These are phyloP conservation scores for Agrypnus murinus DNA, from an alignment of 2,888 invertebrate genomes.

Conservation along the genomic window DNA sequence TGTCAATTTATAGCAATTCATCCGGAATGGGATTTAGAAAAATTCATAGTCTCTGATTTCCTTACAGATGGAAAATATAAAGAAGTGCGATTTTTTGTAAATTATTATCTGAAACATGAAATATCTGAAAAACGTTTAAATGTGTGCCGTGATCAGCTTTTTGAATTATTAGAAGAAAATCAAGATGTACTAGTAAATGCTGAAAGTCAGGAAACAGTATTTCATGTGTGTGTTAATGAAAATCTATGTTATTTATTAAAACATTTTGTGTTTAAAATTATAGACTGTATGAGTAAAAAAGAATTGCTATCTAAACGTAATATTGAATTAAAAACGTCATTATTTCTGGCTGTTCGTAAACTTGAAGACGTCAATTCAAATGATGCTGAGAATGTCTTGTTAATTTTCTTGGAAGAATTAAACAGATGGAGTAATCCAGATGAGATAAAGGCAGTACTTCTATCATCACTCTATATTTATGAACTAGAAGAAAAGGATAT, in stretches of 20 bases:
- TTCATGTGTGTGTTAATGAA: constrained; percentile 38
- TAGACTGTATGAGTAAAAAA: background rate
- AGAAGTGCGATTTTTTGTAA: constrained; percentile 40
- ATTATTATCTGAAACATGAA: constrained; percentile 17
- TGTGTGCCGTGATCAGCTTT: constrained; percentile 12
- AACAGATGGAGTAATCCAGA: background rate
- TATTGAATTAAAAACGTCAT: constrained; percentile 27
- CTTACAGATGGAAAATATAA: constrained; percentile 21
- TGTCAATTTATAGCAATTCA: background rate
- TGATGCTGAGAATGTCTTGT: constrained; percentile 11
- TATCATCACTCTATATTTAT: constrained; percentile 33
- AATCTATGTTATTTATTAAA: constrained; percentile 29
- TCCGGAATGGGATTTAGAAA: constrained; percentile 24
- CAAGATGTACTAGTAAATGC: constrained; percentile 3
- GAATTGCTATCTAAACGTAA: constrained; percentile 33
- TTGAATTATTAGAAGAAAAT: constrained; percentile 9
- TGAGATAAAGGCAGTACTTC: constrained; percentile 20
- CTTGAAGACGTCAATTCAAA: background rate
- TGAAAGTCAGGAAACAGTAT: constrained; percentile 22
- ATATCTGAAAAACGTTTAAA: constrained; percentile 11
- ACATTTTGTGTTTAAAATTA: constrained; percentile 34
- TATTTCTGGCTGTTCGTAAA: constrained; percentile 17
- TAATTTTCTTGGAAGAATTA: constrained; percentile 24
- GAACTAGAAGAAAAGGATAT: constrained; percentile 11
- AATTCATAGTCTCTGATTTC: constrained; percentile 31